These are phyloP conservation scores for Halesus radiatus DNA, from an alignment of 1,140 invertebrate genomes.

Conservation along the genomic window DNA sequence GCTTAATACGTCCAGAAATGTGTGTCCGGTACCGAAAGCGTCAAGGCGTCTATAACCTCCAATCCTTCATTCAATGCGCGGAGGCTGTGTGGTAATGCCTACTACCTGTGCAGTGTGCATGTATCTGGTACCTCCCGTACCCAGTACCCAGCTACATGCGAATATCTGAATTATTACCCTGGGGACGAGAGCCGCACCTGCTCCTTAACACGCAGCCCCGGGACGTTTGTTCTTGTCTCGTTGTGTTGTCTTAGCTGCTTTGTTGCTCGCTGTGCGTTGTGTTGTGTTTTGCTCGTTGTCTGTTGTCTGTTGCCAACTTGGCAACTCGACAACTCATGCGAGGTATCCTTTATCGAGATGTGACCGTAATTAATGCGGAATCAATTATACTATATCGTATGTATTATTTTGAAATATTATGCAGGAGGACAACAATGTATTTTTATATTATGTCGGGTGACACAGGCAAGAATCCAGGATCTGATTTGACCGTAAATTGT, in stretches of 20 bases:
- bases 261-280: neutral
- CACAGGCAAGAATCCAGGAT: too few relatives aligned
- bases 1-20: too few relatives aligned
- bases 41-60: conserved; percentile 20
- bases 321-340: neutral
- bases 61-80: conserved; percentile 26
- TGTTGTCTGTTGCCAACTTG: too few relatives aligned
- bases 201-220: conserved; percentile 42
- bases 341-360: neutral
- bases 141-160: conserved; percentile 18
- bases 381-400: neutral
- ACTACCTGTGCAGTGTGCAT: too few relatives aligned
- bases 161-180: conserved; percentile 43
- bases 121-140: too few relatives aligned
- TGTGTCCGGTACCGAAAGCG: neutral
- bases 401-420: too few relatives aligned
- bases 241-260: conserved; percentile 8
- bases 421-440: too few relatives aligned
- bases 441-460: too few relatives aligned
- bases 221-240: conserved; percentile 38
- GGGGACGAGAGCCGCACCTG: conserved; percentile 32
- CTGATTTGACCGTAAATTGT: too few relatives aligned
- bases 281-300: neutral
- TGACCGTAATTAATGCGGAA: neutral
- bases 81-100: neutral